Conservation (phyloP, 2,113 vertebrate genomes). For the Ardeotis arabs region DNA sequence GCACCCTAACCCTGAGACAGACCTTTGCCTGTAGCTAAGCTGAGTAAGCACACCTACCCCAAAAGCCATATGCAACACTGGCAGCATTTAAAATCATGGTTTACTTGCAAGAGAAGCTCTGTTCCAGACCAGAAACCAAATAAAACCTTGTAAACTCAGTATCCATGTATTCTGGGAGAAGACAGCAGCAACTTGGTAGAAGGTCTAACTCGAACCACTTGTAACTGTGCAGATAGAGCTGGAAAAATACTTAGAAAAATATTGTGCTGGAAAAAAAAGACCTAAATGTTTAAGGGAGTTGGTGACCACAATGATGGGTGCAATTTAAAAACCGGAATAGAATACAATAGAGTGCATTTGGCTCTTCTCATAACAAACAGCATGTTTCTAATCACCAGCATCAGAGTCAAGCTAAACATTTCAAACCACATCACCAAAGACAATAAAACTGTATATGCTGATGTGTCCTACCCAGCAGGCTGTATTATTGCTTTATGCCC, state of each 20-base stretch:
- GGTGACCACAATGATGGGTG: not conserved
- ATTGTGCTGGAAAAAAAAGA: not conserved
- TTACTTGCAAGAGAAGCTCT: not conserved
- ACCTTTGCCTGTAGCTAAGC: not conserved
- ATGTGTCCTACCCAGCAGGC: not conserved
- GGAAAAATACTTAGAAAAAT: not conserved
- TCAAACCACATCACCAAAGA: not conserved
- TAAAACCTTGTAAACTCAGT: not conserved
- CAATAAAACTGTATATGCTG: not conserved
- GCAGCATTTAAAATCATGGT: not conserved
- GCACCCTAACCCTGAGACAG: not conserved
- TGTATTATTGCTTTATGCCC: not conserved
- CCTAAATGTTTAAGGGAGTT: not conserved
- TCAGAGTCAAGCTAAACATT: not conserved
- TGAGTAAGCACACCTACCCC: not conserved
- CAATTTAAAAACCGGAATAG: not conserved
- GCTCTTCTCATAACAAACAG: not conserved
- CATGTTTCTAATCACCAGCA: not conserved
- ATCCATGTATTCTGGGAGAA: not conserved
- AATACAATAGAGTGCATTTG: not conserved
- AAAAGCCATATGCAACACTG: not conserved
- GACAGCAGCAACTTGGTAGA: not conserved
- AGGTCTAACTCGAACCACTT: not conserved
- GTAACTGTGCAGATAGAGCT: not conserved
- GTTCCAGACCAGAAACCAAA: not conserved